These are phyloP conservation scores for Lepus americanus DNA, from an alignment of 2,113 vertebrate species.

Conservation along the genomic window DNA sequence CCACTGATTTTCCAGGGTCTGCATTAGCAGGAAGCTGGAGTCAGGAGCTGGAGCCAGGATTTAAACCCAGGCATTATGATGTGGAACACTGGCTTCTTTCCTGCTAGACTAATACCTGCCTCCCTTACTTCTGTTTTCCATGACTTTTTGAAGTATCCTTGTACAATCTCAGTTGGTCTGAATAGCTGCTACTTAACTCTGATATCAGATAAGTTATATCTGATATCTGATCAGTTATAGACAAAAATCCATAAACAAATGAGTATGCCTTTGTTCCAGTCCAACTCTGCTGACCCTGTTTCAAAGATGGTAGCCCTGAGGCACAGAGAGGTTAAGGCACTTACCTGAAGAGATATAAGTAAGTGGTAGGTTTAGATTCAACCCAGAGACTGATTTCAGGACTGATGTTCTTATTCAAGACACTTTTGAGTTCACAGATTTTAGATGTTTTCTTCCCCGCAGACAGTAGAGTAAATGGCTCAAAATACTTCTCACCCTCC, in stretches of 20 bases:
- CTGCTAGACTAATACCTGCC: too few relatives aligned
- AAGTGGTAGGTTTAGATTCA: not conserved
- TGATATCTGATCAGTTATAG: not conserved
- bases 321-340: not conserved
- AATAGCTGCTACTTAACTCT: not conserved
- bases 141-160: too few relatives aligned
- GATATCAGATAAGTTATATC: too few relatives aligned
- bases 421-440: not conserved
- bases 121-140: too few relatives aligned
- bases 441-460: conserved; percentile 16
- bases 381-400: not conserved
- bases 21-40: too few relatives aligned
- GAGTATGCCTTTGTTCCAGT: not conserved
- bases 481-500: not conserved
- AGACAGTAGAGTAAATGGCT: not conserved
- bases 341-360: not conserved
- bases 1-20: too few relatives aligned
- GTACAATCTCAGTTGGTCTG: not conserved
- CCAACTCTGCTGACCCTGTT: not conserved
- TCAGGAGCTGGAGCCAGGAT: too few relatives aligned
- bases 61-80: too few relatives aligned
- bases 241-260: not conserved
- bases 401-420: not conserved
- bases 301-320: not conserved
- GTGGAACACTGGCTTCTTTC: too few relatives aligned